Base-by-base conservation (phyloP, 2,888 invertebrate genomes). In the Allygus modestus region DNA sequence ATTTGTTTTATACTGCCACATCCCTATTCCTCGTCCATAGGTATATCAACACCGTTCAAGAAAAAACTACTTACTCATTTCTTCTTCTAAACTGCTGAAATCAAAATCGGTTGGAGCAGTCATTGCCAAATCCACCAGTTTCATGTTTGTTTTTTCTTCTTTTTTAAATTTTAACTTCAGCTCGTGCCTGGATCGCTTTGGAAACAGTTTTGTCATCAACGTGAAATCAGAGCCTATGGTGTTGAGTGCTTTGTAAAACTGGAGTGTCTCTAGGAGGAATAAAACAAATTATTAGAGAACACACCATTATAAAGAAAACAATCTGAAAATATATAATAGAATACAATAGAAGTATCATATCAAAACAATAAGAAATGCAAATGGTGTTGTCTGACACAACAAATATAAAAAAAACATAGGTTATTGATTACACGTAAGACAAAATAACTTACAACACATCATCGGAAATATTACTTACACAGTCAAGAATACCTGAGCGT, bases 171-270 rank as follows among this genome's bases (percentile, higher is more conserved):
- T 99, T 41, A 96, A 91, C 90, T 98, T 98, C 12, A 99, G 91
- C 88, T 98, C 98, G 83, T 94, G 91, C 17, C 98, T 91, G 0
- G 93, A 94, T 85, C 98, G 92, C 61, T 94, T 93, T 0, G 97
- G 95, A 91, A 98, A 98, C 61, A 97, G 91, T 79, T 94, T 93
- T 85, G 94, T 92, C 97, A 99, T 98, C 81, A 98, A 91, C 5
- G 96, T 94, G 91, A 99, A 99, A 92, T 99, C 98, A 0, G 98
- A 97, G 0, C 98, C 98, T 79, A 98, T 93, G 11, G 95, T 95
- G 88, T 96, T 97, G 12, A 99, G 91, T 0, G 97, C 97, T 88
- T 96, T 94, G 91, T 98, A 99, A 91, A 98, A 98, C 87, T 95
- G 94, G n/a, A 96, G 91, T 0, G 98, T 98, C 89, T 98, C 97